Evolutionary conservation across 2,888 invertebrate species (phyloP).

Genomic region (Taphrorychus bicolor): DNA sequence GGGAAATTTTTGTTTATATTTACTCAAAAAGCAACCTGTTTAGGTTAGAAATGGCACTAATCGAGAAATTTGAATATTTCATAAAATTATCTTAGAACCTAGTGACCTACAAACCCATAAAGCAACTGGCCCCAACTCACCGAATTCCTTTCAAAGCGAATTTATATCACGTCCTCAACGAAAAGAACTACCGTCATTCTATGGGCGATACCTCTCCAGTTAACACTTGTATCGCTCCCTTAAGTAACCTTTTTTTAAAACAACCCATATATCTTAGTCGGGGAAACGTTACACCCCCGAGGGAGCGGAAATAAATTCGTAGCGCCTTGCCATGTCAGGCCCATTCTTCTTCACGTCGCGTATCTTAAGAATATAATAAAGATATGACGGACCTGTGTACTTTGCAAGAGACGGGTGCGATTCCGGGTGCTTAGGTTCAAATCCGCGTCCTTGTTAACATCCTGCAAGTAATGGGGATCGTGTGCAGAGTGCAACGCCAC

Average conservation of each 20-base stretch:
- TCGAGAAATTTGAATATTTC: not conserved
- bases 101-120: too few relatives aligned
- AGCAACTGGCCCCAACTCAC: not conserved
- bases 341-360: slow-evolving; percentile 40
- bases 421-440: slow-evolving; percentile 5
- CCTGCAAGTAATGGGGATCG: not conserved
- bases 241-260: slow-evolving; percentile 17
- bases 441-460: not conserved
- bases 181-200: slow-evolving; percentile 8
- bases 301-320: slow-evolving; percentile 38
- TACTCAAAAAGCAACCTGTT: too few relatives aligned
- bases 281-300: slow-evolving; percentile 25
- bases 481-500: too few relatives aligned
- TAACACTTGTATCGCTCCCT: slow-evolving; percentile 15
- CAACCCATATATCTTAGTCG: slow-evolving; percentile 37
- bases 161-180: slow-evolving; percentile 37
- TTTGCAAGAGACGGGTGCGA: slow-evolving; percentile 32
- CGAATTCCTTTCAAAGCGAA: not conserved
- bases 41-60: too few relatives aligned
- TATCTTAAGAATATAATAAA: slow-evolving; percentile 42
- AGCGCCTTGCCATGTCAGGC: slow-evolving; percentile 38
- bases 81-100: too few relatives aligned
- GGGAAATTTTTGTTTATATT: too few relatives aligned
- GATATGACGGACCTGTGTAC: slow-evolving; percentile 37
- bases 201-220: slow-evolving; percentile 9